A percentile compares a stretch with the other conserved stretches of the same genome.
These are phyloP conservation scores for Drosophila bocki DNA, from an alignment of 1,140 invertebrate species.

Conservation along the genomic window DNA sequence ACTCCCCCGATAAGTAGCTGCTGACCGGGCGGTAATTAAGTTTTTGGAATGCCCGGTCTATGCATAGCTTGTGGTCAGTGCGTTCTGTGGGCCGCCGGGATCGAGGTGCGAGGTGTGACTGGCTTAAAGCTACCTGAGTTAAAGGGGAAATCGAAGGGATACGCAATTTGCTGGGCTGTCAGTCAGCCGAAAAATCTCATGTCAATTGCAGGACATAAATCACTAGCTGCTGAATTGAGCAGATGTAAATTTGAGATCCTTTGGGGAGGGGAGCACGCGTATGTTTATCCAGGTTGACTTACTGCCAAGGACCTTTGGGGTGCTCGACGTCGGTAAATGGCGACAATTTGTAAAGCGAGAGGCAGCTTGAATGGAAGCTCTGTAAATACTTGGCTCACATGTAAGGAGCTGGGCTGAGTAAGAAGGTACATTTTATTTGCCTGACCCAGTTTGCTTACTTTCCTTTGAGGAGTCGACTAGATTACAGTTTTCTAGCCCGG, in stretches of 20 bases:
- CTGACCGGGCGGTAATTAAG: slow-evolving; percentile 76
- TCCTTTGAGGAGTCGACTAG: slow-evolving; percentile 57
- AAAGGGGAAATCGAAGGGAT: slow-evolving; percentile 35
- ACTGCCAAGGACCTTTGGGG: slow-evolving; percentile 45
- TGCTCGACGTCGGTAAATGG: slow-evolving; percentile 64
- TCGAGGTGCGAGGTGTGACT: slow-evolving; percentile 16
- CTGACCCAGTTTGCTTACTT: slow-evolving; percentile 64
- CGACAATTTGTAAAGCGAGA: slow-evolving; percentile 73
- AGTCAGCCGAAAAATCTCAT: slow-evolving; percentile 63
- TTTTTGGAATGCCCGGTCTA: slow-evolving; percentile 56
- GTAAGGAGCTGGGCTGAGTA: slow-evolving; percentile 2
- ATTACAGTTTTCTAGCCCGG: slow-evolving; percentile 66
- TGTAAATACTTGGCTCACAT: slow-evolving; percentile 60
- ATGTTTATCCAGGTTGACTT: slow-evolving; percentile 24
- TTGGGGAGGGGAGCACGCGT: slow-evolving; percentile 19
- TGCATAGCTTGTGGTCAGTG: slow-evolving; percentile 59
- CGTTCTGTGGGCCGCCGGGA: slow-evolving; percentile 39
- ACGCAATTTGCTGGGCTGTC: slow-evolving; percentile 2
- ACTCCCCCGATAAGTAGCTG: slow-evolving; percentile 49
- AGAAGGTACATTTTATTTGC: slow-evolving; percentile 52
- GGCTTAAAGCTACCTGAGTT: slow-evolving; percentile 45
- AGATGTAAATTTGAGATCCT: slow-evolving; percentile 65
- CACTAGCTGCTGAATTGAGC: slow-evolving; percentile 52
- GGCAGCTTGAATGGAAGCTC: slow-evolving; percentile 34
- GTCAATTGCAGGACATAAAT: slow-evolving; percentile 78